Evolutionary conservation across 2,113 vertebrate genomes (phyloP).

Genomic region (Oreochromis tanganicae): DNA sequence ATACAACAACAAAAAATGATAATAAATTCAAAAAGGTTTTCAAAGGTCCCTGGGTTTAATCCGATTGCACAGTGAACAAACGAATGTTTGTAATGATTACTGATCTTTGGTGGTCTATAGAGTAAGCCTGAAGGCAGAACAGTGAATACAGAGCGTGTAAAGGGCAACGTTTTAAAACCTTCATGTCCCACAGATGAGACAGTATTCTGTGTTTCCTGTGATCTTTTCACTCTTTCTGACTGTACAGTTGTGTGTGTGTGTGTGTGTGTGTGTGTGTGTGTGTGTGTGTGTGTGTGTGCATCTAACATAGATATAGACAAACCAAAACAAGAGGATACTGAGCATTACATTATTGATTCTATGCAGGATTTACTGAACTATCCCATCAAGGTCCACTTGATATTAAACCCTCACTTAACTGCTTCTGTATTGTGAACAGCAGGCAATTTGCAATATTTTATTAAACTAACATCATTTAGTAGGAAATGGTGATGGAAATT

Average conservation of each 20-base stretch:
- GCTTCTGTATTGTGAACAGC: not conserved
- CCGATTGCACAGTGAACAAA: not conserved
- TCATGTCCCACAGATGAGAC: not conserved
- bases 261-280: not conserved
- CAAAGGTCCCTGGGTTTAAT: not conserved
- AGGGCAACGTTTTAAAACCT: not conserved
- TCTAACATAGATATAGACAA: not conserved
- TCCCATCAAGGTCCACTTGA: not conserved
- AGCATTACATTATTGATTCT: not conserved
- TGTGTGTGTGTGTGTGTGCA: not conserved
- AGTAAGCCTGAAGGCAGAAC: not conserved
- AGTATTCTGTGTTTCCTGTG: not conserved
- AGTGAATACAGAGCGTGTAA: not conserved
- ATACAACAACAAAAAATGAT: not conserved
- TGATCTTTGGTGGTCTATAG: not conserved
- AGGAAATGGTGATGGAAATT: rapidly evolving
- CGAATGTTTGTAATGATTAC: not conserved
- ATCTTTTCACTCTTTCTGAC: not conserved
- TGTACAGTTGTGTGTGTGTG: not conserved
- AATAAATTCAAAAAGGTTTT: not conserved
- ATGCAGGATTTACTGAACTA: not conserved
- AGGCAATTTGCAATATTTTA: not conserved
- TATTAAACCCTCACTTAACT: not conserved
- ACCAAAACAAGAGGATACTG: not conserved
- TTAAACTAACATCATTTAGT: not conserved